Percentiles rank a stretch among this genome's conserved stretches.
Evolutionary conservation across 2,888 invertebrate species (phyloP).

Genomic region (Clostera curtula): DNA sequence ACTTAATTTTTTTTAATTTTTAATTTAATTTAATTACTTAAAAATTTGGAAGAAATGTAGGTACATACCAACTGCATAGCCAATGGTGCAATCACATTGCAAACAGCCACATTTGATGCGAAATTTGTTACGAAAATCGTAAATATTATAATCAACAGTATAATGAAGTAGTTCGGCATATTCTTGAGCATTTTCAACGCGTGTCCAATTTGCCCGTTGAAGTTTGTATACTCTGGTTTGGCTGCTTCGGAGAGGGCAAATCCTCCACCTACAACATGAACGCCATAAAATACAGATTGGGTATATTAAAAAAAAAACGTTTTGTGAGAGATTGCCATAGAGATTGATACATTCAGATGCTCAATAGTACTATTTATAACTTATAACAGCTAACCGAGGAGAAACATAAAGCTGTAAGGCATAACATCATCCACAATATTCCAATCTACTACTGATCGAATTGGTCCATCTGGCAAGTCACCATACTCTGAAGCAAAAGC

Average conservation of each 20-base stretch:
- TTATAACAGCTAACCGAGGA: constrained; percentile 38
- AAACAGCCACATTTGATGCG: constrained; percentile 51
- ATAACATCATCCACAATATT: constrained; percentile 26
- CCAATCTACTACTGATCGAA: constrained; percentile 41
- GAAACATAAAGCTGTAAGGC: constrained; percentile 51
- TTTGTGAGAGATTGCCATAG: too few relatives aligned
- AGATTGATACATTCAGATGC: too few relatives aligned
- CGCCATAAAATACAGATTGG: background rate
- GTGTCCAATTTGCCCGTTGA: constrained; percentile 44
- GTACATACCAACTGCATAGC: constrained; percentile 50
- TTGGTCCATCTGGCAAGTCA: constrained; percentile 30
- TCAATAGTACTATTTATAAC: background rate
- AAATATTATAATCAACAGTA: constrained; percentile 40
- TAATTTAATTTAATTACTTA: too few relatives aligned
- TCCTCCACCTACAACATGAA: constrained; percentile 41
- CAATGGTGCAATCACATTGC: constrained; percentile 48
- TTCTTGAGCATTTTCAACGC: constrained; percentile 22
- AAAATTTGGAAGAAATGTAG: too few relatives aligned
- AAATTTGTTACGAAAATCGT: constrained; percentile 51
- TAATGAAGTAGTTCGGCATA: constrained; percentile 32
- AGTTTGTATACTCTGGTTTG: constrained; percentile 31
- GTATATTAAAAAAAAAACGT: too few relatives aligned
- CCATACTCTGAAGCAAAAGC: constrained; percentile 24
- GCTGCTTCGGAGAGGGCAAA: constrained; percentile 51
- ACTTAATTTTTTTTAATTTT: too few relatives aligned